Base-by-base conservation (phyloP, 1,140 invertebrate genomes). In the Panagrolaimus sp. region DNA sequence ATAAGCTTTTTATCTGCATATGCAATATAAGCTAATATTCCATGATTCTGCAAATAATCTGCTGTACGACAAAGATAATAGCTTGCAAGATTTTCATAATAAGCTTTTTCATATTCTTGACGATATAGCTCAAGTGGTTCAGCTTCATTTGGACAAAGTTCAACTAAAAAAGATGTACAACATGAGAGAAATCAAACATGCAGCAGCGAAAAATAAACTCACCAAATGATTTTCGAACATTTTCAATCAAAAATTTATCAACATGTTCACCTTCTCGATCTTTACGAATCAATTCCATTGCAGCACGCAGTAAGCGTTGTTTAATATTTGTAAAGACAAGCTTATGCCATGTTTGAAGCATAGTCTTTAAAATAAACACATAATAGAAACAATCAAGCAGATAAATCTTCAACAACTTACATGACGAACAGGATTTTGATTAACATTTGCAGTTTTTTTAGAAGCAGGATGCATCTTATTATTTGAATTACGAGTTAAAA, bases 21-120 rank as follows among this genome's bases (percentile, higher is more conserved):
- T 69, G 88, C 88, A 93, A 98, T 98, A 81, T 97, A 99, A 74
- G 90, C 90, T 78, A 94, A 91, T 2, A 98, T 93, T 57, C 96
- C 96, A 85, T 98, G 92, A 8, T 88, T 86, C 68, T 89, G 88
- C 51, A 98, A 87, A 82, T 96, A 23, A 65, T 78, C 27, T 66
- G 76, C 62, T 8, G 38, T 27, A 16, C 27, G 27, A 13, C 14
- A n/a, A 14, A 7, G 27, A 43, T 63, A 63, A 27, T n/a, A 63
- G n/a, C 13, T 25, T 42, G 27, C 42, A 27, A 27, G 16, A 14
- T 14, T 44, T 4, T 51, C 43, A 27, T 79, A 27, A 27, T 79
- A 76, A 13, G n/a, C n/a, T 25, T 57, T 51, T 57, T 76, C 74
- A 68, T 79, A 76, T 16, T 67, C 57, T 42, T 74, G 27, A 9